Conservation (phyloP, 35 echinoderm and acorn worm genomes). For the Patiria miniata region DNA sequence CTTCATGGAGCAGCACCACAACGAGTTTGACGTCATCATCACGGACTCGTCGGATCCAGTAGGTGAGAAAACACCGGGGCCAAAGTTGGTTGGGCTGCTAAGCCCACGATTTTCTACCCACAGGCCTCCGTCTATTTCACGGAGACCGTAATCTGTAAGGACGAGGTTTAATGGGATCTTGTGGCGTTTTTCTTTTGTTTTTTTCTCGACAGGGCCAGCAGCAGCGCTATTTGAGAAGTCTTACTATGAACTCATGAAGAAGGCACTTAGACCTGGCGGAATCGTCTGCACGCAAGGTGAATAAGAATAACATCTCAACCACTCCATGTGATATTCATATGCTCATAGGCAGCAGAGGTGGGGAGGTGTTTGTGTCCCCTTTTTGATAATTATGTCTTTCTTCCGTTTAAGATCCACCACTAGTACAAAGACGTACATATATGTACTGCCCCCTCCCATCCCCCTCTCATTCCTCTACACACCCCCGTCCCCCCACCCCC, state of each 20-base stretch:
- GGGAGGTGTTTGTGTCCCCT: background rate
- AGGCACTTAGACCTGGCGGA: slow-evolving; percentile 72
- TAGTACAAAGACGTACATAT: too few relatives aligned
- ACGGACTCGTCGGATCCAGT: slow-evolving; percentile 95
- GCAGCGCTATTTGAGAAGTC: slow-evolving; percentile 77
- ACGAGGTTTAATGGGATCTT: background rate
- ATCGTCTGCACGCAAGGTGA: slow-evolving; percentile 93
- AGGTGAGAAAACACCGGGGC: slow-evolving; percentile 52
- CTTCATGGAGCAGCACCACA: slow-evolving; percentile 82
- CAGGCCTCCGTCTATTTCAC: background rate
- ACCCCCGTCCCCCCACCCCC: too few relatives aligned
- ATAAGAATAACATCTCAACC: background rate
- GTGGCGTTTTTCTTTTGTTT: background rate
- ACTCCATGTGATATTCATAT: background rate
- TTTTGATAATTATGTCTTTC: background rate
- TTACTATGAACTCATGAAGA: slow-evolving; percentile 87
- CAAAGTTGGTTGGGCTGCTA: background rate
- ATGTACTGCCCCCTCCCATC: too few relatives aligned
- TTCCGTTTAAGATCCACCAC: background rate
- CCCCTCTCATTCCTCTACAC: too few relatives aligned
- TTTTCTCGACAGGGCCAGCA: slow-evolving; percentile 67
- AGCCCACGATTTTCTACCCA: background rate
- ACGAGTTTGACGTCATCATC: slow-evolving; percentile 87
- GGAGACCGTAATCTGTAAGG: background rate
- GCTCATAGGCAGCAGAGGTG: background rate